Conservation (phyloP, 1,140 invertebrate species). For the Drosophila littoralis region DNA sequence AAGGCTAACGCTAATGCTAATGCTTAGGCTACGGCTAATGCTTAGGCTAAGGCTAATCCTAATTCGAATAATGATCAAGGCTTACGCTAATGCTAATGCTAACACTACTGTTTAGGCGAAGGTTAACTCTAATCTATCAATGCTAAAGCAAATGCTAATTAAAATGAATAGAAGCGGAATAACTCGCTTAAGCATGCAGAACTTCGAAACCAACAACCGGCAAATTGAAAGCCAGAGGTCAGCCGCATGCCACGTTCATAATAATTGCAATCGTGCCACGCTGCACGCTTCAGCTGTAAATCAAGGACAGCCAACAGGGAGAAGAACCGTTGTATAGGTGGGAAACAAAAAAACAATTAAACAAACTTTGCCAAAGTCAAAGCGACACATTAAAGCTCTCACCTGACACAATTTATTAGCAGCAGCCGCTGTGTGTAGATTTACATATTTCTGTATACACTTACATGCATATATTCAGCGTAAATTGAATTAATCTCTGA, state of each 20-base stretch:
- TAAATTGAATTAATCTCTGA: slow-evolving; percentile 34
- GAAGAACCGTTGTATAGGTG: not conserved
- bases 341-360: not conserved
- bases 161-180: too few species aligned
- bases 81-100: too few species aligned
- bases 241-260: not conserved
- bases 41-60: too few species aligned
- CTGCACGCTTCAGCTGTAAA: too few species aligned
- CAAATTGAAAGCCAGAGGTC: slow-evolving; percentile 8
- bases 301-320: not conserved
- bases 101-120: too few species aligned
- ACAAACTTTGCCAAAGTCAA: slow-evolving; percentile 7
- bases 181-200: not conserved
- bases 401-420: not conserved
- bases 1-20: too few species aligned
- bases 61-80: too few species aligned
- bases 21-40: too few species aligned
- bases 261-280: not conserved
- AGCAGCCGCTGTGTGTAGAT: not conserved
- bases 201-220: not conserved
- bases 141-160: too few species aligned
- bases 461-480: not conserved
- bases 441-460: not conserved
- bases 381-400: not conserved
- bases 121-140: too few species aligned